Evolutionary conservation across 2,888 invertebrate genomes (phyloP).

Genomic region (Coecobrya sp.): DNA sequence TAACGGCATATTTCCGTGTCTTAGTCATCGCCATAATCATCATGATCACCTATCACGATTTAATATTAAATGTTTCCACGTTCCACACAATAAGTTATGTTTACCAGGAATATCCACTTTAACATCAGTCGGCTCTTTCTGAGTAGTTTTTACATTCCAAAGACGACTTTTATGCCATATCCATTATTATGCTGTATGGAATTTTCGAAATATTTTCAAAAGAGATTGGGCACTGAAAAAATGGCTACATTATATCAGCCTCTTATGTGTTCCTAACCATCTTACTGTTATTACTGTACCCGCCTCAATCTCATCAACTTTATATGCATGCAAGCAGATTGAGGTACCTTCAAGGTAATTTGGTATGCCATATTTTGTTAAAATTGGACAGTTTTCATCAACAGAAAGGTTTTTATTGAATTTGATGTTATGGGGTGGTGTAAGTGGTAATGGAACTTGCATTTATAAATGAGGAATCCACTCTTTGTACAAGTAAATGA

Average conservation of each 20-base stretch:
- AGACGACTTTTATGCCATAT: conserved; percentile 6
- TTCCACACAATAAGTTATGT: conserved; percentile 29
- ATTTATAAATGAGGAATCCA: neutral
- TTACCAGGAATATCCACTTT: neutral
- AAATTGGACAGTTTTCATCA: conserved; percentile 78
- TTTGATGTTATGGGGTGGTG: conserved; percentile 38
- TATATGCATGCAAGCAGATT: conserved; percentile 14
- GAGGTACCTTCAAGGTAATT: conserved; percentile 70
- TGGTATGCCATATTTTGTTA: conserved; percentile 70
- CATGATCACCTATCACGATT: conserved; percentile 38
- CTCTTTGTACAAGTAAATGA: neutral
- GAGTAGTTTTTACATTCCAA: neutral
- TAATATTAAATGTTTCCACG: conserved; percentile 68
- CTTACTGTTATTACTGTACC: neutral
- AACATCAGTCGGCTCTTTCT: conserved; percentile 57
- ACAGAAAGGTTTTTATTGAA: conserved; percentile 46
- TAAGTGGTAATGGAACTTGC: neutral
- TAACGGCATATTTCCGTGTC: conserved; percentile 67
- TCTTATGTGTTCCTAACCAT: conserved; percentile 14
- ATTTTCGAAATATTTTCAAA: conserved; percentile 51
- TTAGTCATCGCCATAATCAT: conserved; percentile 69
- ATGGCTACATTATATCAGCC: conserved; percentile 20
- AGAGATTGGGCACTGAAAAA: conserved; percentile 14
- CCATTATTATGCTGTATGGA: conserved; percentile 22
- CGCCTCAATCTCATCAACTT: conserved; percentile 59